Conservation (phyloP, 1,140 invertebrate species). For the Metaphire vulgaris region DNA sequence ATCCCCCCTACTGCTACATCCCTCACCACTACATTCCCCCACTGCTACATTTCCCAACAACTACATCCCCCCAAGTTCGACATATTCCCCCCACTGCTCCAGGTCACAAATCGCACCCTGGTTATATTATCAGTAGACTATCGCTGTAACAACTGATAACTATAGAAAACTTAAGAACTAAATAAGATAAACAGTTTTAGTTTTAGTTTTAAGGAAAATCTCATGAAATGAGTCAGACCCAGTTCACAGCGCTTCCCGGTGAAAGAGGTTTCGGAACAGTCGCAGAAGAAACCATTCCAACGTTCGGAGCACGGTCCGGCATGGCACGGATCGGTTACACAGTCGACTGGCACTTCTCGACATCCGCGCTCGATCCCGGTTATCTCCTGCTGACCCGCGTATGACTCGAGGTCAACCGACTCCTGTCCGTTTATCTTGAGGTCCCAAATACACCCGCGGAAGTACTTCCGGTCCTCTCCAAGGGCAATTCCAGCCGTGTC, state of each 20-base stretch:
- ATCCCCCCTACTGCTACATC: no score
- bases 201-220: neutral
- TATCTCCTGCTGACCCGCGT: slow-evolving; percentile 18
- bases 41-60: no score
- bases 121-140: no score
- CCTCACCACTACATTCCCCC: no score
- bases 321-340: slow-evolving; percentile 27
- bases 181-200: neutral
- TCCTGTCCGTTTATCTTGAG: slow-evolving; percentile 34
- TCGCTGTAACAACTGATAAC: no score
- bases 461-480: slow-evolving; percentile 31
- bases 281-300: slow-evolving; percentile 37
- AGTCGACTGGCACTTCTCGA: slow-evolving; percentile 29
- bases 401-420: slow-evolving; percentile 32
- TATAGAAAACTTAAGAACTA: neutral
- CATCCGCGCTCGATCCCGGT: slow-evolving; percentile 32
- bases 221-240: no score
- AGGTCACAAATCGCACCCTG: no score
- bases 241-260: slow-evolving; percentile 37
- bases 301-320: slow-evolving; percentile 36
- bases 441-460: slow-evolving; percentile 40
- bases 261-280: slow-evolving; percentile 38
- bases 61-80: no score
- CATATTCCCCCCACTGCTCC: no score
- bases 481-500: neutral